Base-by-base conservation (phyloP, 2,888 invertebrate species). In the Apoda limacodes region DNA sequence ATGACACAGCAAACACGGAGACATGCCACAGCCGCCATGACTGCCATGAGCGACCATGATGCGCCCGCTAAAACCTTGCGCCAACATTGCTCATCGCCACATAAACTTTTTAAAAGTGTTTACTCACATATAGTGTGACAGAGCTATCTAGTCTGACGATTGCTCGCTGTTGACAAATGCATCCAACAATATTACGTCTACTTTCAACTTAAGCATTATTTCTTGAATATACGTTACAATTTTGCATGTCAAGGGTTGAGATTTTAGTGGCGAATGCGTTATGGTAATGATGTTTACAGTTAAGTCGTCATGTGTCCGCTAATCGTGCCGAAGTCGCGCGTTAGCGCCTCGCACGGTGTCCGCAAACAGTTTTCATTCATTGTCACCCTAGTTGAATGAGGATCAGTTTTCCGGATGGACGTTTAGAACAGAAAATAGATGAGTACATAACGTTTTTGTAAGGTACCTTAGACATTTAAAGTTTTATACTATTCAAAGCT, bases 291-390 rank as follows among this genome's bases (percentile, higher is more conserved):
- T 75, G 72, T 76, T 71, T 75, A 75, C 76, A 69, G 76, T 76
- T 76, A 74, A 60, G 55, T 69, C 74, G 76, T 70, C 76, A 66
- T 69, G 60, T 53, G 42, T 63, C 55, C 54, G 74, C 76, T 76
- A 76, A 75, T 67, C 69, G 55, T 27, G 46, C 34, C 48, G 48
- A 66, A 59, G 71, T 78, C 72, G 67, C 75, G 60, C 55, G 74
- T 80, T 80, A 80, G 74, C 80, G 71, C 75, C 78, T 80, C 63
- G 64, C 76, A 71, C 65, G 76, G 76, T 74, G 76, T 78, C 67
- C 72, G 56, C 64, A 74, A 74, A 80, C 70, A 76, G 30, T 43
- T 52, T 58, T 63, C 64, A 70, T 72, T 70, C 70, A 74, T 72
- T 70, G 74, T 74, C 74, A 66, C 62, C 64, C 64, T 54, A 46